Evolutionary conservation across 1,140 invertebrate genomes (phyloP), one percentile per base, ranked within the genome.

Genomic region (Meloidogyne exigua): DNA sequence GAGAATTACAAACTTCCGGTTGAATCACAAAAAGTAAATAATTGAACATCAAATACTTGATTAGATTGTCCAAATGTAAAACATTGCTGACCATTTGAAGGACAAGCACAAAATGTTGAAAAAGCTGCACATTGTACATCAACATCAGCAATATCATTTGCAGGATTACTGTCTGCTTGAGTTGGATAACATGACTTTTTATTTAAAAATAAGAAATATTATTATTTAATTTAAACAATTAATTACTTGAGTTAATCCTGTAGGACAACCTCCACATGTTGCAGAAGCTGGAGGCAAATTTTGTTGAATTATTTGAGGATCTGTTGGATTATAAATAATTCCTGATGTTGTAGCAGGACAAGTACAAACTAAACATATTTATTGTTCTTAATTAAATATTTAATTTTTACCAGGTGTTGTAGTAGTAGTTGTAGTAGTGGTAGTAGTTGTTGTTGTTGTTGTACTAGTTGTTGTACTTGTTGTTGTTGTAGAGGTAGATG

Each of bases 51-150:
- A 42, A 18, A 18, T 32, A 68, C 66, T 42, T 68, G 66, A 42
- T 32, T 32, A 68, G 66, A n/a, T 57, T 68, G 66, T n/a, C 18
- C 21, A 68, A 68, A 68, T 21, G 66, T 68, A 42, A 21, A 68
- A 42, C 66, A 68, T 68, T 32, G 66, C 25, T 68, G 66, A 18
- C 66, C 66, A n/a, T 68, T 68, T 32, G 66, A 68, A 18, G 66
- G 66, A 68, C 66, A 68, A n/a, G 66, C 66, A 42, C 66, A 68
- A 42, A 68, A 68, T 9, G 18, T 68, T 23, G 66, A 36, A 42
- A 18, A 68, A 42, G n/a, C 1, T 32, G 28, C 10, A 42, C 39
- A 36, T 32, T 23, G n/a, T 23, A 36, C 66, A n/a, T 57, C 49
- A 57, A 57, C 18, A 57, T n/a, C 18, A 57, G 66, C 66, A 68